Conservation (phyloP, 1,140 invertebrate species). For the Aphelinus certus region DNA sequence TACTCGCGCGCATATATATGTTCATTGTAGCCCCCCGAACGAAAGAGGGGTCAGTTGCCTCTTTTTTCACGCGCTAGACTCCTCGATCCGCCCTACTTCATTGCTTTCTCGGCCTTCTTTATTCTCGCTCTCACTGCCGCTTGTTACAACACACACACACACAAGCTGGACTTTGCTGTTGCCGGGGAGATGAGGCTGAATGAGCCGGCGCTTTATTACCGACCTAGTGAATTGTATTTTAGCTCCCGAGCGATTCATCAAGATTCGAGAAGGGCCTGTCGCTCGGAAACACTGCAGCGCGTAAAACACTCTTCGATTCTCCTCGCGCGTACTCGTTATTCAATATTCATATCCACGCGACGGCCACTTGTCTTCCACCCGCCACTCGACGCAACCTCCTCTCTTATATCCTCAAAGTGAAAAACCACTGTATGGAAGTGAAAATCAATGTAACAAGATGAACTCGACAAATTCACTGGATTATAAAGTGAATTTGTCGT, state of each 20-base stretch:
- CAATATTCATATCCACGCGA: too few species aligned
- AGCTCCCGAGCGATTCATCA: slow-evolving; percentile 20
- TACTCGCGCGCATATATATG: slow-evolving; percentile 43
- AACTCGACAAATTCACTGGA: too few species aligned
- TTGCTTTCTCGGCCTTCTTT: slow-evolving; percentile 29
- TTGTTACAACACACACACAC: too few species aligned
- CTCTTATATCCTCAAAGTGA: too few species aligned
- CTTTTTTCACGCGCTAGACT: slow-evolving; percentile 3
- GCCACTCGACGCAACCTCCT: too few species aligned
- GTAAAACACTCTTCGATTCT: too few species aligned
- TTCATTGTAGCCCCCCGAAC: slow-evolving; percentile 12
- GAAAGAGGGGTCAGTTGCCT: not conserved
- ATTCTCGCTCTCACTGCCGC: slow-evolving; percentile 2
- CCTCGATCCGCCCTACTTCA: slow-evolving; percentile 9
- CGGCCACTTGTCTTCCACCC: too few species aligned
- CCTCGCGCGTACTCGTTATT: too few species aligned
- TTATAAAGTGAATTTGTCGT: too few species aligned
- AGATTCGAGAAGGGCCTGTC: not conserved
- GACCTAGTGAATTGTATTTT: not conserved
- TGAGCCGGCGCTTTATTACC: not conserved
- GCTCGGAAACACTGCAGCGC: too few species aligned
- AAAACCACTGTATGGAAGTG: too few species aligned
- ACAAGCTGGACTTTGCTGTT: slow-evolving; percentile 27
- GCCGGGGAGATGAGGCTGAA: not conserved
- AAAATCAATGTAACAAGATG: too few species aligned